Conservation (phyloP, 2,797 vertebrate genomes). For the Thripadectes ignobilis region DNA sequence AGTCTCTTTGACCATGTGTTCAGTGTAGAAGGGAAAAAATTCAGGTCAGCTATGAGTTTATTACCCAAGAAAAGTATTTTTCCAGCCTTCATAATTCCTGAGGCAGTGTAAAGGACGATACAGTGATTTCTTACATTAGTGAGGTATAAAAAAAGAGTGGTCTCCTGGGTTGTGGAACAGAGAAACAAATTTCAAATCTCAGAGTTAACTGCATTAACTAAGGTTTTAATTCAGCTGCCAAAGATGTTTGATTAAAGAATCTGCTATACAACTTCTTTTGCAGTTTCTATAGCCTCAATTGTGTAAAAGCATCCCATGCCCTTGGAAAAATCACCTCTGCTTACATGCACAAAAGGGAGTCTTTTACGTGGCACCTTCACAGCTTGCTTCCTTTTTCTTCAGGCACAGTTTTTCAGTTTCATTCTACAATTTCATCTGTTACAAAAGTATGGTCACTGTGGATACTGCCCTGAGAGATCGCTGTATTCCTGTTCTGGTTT, state of each 20-base stretch:
- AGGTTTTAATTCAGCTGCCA: slow-evolving; percentile 21
- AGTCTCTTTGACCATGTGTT: not conserved
- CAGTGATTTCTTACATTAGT: not conserved
- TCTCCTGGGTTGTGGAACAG: not conserved
- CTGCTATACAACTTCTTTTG: not conserved
- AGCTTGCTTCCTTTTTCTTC: slow-evolving; percentile 26
- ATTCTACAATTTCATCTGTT: not conserved
- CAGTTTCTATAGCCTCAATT: not conserved
- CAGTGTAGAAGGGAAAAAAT: not conserved
- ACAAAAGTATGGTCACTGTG: not conserved
- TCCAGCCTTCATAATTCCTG: not conserved
- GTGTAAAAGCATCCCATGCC: not conserved
- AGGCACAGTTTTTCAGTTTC: slow-evolving; percentile 20
- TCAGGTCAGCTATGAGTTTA: not conserved
- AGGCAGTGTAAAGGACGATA: not conserved
- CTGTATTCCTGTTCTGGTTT: not conserved
- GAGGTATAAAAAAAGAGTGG: not conserved
- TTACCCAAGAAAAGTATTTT: slow-evolving; percentile 11
- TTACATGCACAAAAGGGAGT: not conserved
- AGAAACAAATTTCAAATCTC: not conserved
- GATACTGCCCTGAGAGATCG: not conserved
- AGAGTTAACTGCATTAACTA: not conserved
- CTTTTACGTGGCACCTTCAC: not conserved
- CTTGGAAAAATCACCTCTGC: slow-evolving; percentile 2
- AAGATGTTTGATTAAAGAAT: slow-evolving; percentile 24